Percentiles rank a stretch among this genome's conserved stretches.
Conservation (phyloP, 2,797 vertebrate genomes). For the Decapterus maruadsi region DNA sequence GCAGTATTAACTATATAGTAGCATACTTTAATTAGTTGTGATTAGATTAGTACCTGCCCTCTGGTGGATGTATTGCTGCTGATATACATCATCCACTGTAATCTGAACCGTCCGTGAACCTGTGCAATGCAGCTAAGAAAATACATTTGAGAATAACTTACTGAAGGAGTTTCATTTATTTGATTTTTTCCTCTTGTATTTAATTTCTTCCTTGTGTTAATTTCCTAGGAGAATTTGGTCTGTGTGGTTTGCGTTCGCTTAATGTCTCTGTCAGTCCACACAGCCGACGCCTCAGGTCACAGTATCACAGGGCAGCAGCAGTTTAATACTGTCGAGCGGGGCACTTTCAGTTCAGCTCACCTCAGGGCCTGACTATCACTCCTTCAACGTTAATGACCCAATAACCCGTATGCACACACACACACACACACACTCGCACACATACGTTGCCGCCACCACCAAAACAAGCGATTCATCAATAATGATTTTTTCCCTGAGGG, state of each 20-base stretch:
- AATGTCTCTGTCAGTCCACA: slow-evolving; percentile 19
- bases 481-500: slow-evolving; percentile 69
- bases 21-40: neutral
- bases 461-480: slow-evolving; percentile 70
- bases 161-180: neutral
- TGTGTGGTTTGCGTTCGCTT: slow-evolving; percentile 23
- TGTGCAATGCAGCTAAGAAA: neutral
- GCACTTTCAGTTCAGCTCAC: slow-evolving; percentile 56
- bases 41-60: neutral
- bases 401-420: slow-evolving; percentile 30
- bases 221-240: slow-evolving; percentile 2
- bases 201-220: neutral
- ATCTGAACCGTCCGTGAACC: neutral
- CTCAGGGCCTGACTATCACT: slow-evolving; percentile 56
- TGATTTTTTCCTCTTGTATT: slow-evolving; percentile 9
- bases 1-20: no score
- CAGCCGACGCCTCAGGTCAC: slow-evolving; percentile 17
- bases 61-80: no score
- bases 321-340: slow-evolving; percentile 49
- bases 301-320: slow-evolving; percentile 34
- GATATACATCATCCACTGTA: neutral
- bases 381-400: slow-evolving; percentile 61
- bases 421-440: neutral
- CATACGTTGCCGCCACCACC: slow-evolving; percentile 1
- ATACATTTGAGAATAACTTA: neutral